phyloP scores from a whole-genome alignment of 2,888 invertebrate species.

The Eulithis testata region DNA sequence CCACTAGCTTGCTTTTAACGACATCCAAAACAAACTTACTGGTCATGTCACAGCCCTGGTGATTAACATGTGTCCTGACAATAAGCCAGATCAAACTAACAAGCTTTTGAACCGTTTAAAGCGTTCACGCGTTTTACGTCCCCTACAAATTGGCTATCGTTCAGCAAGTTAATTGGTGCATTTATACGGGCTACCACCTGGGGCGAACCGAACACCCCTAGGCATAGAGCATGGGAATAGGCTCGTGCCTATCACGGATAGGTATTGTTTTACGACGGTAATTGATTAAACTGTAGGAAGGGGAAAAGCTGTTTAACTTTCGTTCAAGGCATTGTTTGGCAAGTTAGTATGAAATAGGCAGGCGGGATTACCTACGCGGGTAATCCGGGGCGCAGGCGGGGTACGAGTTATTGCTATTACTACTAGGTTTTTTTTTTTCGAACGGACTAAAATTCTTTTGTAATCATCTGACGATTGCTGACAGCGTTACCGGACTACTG shows the following conservation, averaged over 20 bases:
- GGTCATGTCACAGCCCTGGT: neutral
- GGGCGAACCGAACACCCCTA: conserved; percentile 16
- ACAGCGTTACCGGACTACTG: too few relatives aligned
- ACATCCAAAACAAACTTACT: neutral
- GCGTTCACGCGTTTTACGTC: conserved; percentile 20
- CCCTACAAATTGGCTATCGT: conserved; percentile 30
- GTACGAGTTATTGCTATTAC: too few relatives aligned
- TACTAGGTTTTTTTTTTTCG: too few relatives aligned
- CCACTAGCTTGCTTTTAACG: too few relatives aligned
- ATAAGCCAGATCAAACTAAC: conserved; percentile 2
- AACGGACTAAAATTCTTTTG: too few relatives aligned
- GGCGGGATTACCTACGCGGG: too few relatives aligned
- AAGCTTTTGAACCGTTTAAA: conserved; percentile 24
- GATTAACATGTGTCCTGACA: neutral
- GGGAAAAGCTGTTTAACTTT: neutral
- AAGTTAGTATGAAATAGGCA: too few relatives aligned
- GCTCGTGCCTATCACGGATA: neutral
- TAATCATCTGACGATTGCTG: too few relatives aligned
- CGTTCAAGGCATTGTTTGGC: too few relatives aligned
- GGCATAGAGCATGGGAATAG: conserved; percentile 14
- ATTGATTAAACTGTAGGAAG: neutral
- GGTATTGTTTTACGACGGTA: neutral
- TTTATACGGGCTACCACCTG: conserved; percentile 34
- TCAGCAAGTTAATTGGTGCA: conserved; percentile 25
- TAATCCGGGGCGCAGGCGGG: too few relatives aligned